Evolutionary conservation across 2,113 vertebrate species (phyloP).

Genomic region (Oceanodroma tethys): DNA sequence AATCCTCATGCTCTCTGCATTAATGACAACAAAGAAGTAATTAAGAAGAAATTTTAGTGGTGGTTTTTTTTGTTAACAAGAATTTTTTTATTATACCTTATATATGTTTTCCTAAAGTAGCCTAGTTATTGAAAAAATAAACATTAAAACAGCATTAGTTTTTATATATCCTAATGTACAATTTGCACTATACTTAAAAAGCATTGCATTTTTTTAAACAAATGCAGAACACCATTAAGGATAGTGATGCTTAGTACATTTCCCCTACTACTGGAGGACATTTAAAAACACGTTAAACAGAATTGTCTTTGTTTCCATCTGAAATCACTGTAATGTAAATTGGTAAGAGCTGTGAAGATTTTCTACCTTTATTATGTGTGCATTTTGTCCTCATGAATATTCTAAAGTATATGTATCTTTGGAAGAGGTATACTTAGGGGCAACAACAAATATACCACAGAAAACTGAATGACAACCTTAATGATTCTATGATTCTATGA

Average conservation of each 20-base stretch:
- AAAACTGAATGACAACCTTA: background rate
- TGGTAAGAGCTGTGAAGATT: background rate
- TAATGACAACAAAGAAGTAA: background rate
- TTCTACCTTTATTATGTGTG: background rate
- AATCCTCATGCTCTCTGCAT: background rate
- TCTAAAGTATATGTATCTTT: background rate
- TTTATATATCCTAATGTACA: background rate
- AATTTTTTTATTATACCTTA: background rate
- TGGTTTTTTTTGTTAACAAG: background rate
- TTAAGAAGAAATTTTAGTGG: background rate
- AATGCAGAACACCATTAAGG: background rate
- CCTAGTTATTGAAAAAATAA: background rate
- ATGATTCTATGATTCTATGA: too few relatives aligned
- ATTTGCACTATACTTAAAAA: background rate
- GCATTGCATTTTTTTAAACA: background rate
- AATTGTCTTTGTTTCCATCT: background rate
- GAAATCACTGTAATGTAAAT: background rate
- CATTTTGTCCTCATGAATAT: background rate
- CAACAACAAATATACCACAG: background rate
- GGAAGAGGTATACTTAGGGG: background rate
- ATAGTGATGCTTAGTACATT: background rate
- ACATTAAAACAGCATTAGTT: background rate
- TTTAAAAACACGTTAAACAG: background rate
- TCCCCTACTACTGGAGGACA: background rate
- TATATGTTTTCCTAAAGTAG: background rate